phyloP scores from a whole-genome alignment of 2,888 invertebrate species.

The Oxycera nigricornis region DNA sequence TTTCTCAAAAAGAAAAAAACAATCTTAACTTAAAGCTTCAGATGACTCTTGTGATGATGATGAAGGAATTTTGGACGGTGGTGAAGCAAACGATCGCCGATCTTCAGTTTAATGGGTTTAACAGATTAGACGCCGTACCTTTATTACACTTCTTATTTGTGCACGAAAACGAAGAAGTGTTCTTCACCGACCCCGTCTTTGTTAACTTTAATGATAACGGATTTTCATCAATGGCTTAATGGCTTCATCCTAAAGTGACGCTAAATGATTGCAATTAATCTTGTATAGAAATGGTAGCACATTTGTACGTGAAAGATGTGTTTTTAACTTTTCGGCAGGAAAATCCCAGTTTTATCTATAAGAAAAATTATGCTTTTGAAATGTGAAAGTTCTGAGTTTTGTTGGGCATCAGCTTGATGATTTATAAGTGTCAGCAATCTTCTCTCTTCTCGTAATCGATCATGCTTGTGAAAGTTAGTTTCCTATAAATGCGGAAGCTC shows the following conservation, averaged over 20 bases:
- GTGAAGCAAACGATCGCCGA: no score
- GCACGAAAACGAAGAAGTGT: background rate
- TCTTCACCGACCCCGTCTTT: no score
- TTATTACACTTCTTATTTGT: background rate
- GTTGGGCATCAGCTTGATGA: no score
- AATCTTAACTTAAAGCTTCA: no score
- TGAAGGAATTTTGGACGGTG: no score
- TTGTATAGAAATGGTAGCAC: background rate
- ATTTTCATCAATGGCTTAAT: background rate
- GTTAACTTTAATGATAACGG: background rate
- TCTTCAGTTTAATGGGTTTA: no score
- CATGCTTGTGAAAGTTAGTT: conserved; percentile 15
- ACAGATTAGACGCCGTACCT: background rate
- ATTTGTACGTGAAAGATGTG: background rate
- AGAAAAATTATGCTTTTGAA: background rate
- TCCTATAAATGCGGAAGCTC: background rate
- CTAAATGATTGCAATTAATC: background rate
- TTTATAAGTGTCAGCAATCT: background rate
- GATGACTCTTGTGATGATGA: background rate
- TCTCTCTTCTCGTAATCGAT: background rate
- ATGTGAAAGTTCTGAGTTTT: no score
- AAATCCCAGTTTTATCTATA: background rate
- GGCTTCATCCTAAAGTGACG: no score
- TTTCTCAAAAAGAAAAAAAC: background rate
- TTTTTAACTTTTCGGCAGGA: background rate